Percentiles rank a stretch among this genome's conserved stretches.
These are phyloP conservation scores for Catostylus mosaicus DNA, from an alignment of 30 jellyfish, hydroid and myxozoan species.

Conservation along the genomic window DNA sequence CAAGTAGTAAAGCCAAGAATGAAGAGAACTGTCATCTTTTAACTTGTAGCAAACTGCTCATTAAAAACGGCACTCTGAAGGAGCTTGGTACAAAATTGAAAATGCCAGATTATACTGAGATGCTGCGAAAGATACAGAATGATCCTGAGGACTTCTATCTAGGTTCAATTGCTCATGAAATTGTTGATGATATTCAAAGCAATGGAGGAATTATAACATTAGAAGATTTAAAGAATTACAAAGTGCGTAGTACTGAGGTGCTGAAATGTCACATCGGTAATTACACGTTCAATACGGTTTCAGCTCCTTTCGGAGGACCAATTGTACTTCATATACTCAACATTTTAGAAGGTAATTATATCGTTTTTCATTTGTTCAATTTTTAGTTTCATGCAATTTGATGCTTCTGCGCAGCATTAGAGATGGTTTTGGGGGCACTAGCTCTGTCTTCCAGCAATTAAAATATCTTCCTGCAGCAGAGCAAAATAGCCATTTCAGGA, in stretches of 20 bases:
- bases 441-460: no score
- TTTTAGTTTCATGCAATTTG: no score
- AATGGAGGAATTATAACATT: constrained; percentile 82
- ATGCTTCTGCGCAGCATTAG: no score
- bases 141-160: constrained; percentile 94
- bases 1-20: no score
- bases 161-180: constrained; percentile 87
- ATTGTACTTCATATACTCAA: constrained; percentile 75
- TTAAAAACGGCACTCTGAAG: constrained; percentile 66
- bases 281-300: constrained; percentile 67
- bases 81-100: constrained; percentile 78
- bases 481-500: no score
- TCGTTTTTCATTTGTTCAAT: no score
- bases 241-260: constrained; percentile 65
- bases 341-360: constrained; percentile 82
- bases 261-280: constrained; percentile 73
- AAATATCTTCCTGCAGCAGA: no score
- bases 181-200: constrained; percentile 86
- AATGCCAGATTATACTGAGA: constrained; percentile 70
- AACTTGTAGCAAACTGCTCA: constrained; percentile 73
- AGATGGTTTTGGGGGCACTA: no score
- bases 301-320: constrained; percentile 99
- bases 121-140: constrained; percentile 74
- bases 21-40: no score
- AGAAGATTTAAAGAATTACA: constrained; percentile 87